Conservation (phyloP, 2,797 vertebrate genomes). For the Carapus acus region DNA sequence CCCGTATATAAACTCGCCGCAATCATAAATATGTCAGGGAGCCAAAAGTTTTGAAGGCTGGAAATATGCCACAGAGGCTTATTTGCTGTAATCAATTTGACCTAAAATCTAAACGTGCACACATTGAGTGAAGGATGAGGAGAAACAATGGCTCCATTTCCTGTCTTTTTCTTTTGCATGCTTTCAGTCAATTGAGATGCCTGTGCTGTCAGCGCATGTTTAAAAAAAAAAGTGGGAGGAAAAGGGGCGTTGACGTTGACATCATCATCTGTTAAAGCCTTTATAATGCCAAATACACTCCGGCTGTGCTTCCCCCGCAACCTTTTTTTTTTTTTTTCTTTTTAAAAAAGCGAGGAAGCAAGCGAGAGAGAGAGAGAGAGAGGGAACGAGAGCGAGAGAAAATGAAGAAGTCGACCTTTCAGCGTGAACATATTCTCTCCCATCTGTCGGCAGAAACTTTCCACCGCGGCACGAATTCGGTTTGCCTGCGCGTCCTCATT, state of each 20-base stretch:
- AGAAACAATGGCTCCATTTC: conserved; percentile 36
- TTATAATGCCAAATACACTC: conserved; percentile 35
- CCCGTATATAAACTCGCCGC: conserved; percentile 33
- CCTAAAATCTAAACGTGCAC: conserved; percentile 45
- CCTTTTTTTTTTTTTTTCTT: conserved; percentile 29
- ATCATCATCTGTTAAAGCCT: conserved; percentile 48
- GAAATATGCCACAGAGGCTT: conserved; percentile 11
- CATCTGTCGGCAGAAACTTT: conserved; percentile 49
- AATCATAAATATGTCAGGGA: conserved; percentile 42
- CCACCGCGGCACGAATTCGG: conserved; percentile 54
- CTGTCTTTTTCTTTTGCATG: conserved; percentile 21
- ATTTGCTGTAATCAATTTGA: conserved; percentile 49
- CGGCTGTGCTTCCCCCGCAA: conserved; percentile 18
- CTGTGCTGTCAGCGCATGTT: conserved; percentile 13
- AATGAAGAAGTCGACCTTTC: conserved; percentile 18
- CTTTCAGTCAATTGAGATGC: conserved; percentile 22
- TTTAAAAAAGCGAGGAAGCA: too few species aligned
- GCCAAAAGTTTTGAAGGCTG: conserved; percentile 26
- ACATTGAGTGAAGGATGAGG: conserved; percentile 49
- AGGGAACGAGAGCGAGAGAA: too few species aligned
- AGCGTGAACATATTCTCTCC: conserved; percentile 32
- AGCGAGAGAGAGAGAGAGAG: too few species aligned
- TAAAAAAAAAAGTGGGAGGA: conserved; percentile 40
- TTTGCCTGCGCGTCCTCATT: conserved; percentile 64
- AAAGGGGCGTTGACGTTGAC: conserved; percentile 33